phyloP scores from a whole-genome alignment of 92 coral and sea anemone species.

The Chrysogorgia sp. region DNA sequence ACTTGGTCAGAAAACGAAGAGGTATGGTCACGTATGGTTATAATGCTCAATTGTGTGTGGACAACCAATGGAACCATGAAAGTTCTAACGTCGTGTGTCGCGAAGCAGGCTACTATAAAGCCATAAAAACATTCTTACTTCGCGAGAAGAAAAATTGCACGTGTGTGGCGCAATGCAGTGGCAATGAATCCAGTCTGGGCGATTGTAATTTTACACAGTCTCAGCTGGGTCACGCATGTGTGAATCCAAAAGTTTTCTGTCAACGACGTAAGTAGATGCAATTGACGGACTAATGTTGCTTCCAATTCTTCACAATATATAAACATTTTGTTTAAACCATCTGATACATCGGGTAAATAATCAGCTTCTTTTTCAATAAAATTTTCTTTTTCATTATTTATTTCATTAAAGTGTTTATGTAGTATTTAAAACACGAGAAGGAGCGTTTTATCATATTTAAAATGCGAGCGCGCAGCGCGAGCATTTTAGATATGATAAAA shows the following conservation, averaged over 20 bases:
- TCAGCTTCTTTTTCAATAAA: too few relatives aligned
- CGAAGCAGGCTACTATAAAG: background rate
- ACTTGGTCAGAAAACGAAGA: background rate
- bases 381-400: too few relatives aligned
- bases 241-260: background rate
- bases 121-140: background rate
- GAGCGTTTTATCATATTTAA: too few relatives aligned
- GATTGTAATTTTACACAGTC: background rate
- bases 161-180: background rate
- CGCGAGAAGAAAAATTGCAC: background rate
- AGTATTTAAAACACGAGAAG: too few relatives aligned
- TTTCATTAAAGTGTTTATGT: too few relatives aligned
- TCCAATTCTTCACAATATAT: too few relatives aligned
- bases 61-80: background rate
- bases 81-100: background rate
- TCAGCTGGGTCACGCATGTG: background rate
- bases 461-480: too few relatives aligned
- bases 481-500: too few relatives aligned
- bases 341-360: too few relatives aligned
- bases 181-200: background rate
- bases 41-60: background rate
- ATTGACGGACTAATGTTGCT: too few relatives aligned
- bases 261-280: background rate
- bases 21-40: background rate
- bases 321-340: too few relatives aligned